These are phyloP conservation scores for Cepaea hortensis DNA, from an alignment of 2,888 invertebrate species.

Conservation along the genomic window DNA sequence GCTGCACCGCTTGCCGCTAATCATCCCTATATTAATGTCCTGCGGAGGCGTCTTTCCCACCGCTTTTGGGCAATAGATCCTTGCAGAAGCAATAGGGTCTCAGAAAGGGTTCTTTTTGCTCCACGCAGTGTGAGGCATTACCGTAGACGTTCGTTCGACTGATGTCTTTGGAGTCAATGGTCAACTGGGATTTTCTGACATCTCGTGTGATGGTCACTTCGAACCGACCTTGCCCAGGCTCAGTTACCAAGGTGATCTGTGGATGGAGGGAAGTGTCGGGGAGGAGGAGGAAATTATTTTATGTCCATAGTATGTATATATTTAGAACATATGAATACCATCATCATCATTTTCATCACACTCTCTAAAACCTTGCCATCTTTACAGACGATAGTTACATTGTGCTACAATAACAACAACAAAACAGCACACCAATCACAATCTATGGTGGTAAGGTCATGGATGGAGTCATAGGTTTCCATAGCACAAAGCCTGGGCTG, in stretches of 20 bases:
- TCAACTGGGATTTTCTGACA: background rate
- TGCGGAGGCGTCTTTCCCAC: background rate
- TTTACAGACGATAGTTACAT: no score
- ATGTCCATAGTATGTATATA: background rate
- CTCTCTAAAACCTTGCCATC: no score
- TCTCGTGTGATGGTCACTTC: constrained; percentile 27
- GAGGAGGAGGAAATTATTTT: background rate
- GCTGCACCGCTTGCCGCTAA: background rate
- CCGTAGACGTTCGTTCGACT: constrained; percentile 40
- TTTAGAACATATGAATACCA: background rate
- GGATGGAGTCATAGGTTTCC: no score
- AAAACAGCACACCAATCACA: no score
- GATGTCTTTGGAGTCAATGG: constrained; percentile 20
- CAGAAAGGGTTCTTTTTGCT: background rate
- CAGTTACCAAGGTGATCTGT: constrained; percentile 25
- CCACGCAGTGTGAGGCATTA: constrained; percentile 13
- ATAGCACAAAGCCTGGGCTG: no score
- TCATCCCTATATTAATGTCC: background rate
- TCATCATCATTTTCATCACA: no score
- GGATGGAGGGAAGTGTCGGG: background rate
- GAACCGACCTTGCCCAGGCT: constrained; percentile 21
- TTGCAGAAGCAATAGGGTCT: constrained; percentile 39
- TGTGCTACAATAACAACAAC: no score
- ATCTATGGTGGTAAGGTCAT: no score
- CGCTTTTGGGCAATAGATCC: background rate